A percentile compares a stretch with the other conserved stretches of the same genome.
Conservation (phyloP, 1,140 invertebrate species). For the Psilanteris sp. region DNA sequence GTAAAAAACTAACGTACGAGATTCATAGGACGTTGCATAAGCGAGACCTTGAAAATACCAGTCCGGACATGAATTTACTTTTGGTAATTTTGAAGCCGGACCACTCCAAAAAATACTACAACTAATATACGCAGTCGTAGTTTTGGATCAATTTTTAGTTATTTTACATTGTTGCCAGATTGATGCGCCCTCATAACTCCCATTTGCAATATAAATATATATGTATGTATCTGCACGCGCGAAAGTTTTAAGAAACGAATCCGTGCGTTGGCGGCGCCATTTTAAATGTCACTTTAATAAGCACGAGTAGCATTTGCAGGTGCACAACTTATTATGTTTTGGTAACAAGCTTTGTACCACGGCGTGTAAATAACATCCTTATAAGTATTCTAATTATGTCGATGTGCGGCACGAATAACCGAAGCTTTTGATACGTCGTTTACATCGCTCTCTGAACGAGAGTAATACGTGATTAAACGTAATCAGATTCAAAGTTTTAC, state of each 20-base stretch:
- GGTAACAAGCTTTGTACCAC: conserved; percentile 40
- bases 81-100: too few species aligned
- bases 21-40: too few species aligned
- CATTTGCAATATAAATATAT: conserved; percentile 21
- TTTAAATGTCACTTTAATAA: conserved; percentile 49
- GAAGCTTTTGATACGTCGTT: conserved; percentile 56
- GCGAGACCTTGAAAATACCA: too few species aligned
- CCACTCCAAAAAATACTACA: too few species aligned
- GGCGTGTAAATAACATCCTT: conserved; percentile 43
- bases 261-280: not conserved
- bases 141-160: too few species aligned
- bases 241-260: conserved; percentile 32
- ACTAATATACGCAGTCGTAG: too few species aligned
- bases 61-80: too few species aligned
- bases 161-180: too few species aligned
- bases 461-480: conserved; percentile 58
- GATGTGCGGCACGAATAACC: conserved; percentile 52
- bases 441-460: conserved; percentile 28
- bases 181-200: too few species aligned
- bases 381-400: conserved; percentile 62
- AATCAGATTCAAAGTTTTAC: conserved; percentile 61
- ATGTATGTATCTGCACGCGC: not conserved
- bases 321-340: conserved; percentile 42
- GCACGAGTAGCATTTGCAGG: conserved; percentile 34
- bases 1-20: too few species aligned